Evolutionary conservation across 2,797 vertebrate genomes (phyloP), one percentile per base, ranked within the genome.

Genomic region (Anableps anableps): DNA sequence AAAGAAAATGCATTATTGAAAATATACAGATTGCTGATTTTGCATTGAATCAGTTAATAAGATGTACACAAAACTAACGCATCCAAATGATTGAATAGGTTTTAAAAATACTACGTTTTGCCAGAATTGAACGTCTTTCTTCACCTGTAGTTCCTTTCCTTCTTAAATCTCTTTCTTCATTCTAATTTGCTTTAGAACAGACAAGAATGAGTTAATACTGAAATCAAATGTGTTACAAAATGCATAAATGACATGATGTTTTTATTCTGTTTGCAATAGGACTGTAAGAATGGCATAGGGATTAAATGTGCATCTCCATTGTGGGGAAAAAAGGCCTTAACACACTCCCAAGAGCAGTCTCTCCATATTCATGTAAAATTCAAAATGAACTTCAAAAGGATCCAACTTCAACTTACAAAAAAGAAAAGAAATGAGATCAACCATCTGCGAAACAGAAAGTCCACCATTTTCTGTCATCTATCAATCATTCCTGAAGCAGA

Each of bases 401-500:
- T 53, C 41, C 26, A 60, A 66, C 43, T 82, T 76, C 34, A 9
- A 45, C 23, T 1, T 0, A 11, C 70, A 47, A 58, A 50, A 38
- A 50, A 71, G 31, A 9, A 73, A 43, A 48, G 19, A 75, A 31
- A 26, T 36, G 5, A 55, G 41, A 50, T 13, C 26, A 73, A 26
- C 34, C 41, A 16, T 53, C 7, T n/a, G 43, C n/a, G 45, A 83
- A 79, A 60, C 13, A 41, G 2, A 73, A 50, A 75, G 29, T 19
- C 38, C 17, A 16, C 19, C 0, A 4, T 70, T 47, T 4, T 68
- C 74, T 68, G 53, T 41, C 48, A 72, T 45, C 31, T 36, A 13
- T 83, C 29, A 41, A 19, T 74, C 75, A 10, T 43, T 73, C n/a
- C 38, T 13, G 74, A 31, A 41, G 55, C 72, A 76, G 74, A 83